phyloP scores from a whole-genome alignment of 1,140 invertebrate species.

The Oncopodura yosiiana region DNA sequence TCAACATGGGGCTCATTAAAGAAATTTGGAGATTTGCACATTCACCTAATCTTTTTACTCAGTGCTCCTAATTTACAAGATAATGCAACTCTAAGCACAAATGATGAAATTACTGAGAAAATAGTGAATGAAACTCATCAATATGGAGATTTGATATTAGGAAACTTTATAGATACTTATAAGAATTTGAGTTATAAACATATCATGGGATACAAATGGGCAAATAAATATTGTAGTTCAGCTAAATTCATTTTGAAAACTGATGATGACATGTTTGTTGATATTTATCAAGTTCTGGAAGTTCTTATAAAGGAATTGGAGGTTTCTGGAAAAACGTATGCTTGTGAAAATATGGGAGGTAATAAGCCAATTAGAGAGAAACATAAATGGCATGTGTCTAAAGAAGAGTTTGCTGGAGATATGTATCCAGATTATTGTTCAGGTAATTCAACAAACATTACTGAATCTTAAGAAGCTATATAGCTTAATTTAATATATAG shows the following conservation, averaged over 20 bases:
- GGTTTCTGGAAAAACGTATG: too few species aligned
- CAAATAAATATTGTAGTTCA: slow-evolving; percentile 38
- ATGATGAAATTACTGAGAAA: too few species aligned
- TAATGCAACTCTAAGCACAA: too few species aligned
- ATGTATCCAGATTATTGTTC: slow-evolving; percentile 15
- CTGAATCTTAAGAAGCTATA: too few species aligned
- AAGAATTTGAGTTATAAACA: slow-evolving; percentile 44
- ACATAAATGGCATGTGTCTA: slow-evolving; percentile 7
- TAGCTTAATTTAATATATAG: too few species aligned
- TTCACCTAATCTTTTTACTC: background rate
- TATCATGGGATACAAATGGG: slow-evolving; percentile 44
- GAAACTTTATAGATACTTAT: slow-evolving; percentile 42
- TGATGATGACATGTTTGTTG: slow-evolving; percentile 47
- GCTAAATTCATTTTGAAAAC: slow-evolving; percentile 43
- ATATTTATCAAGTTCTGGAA: slow-evolving; percentile 44
- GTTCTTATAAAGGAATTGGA: too few species aligned
- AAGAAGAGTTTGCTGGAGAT: slow-evolving; percentile 2
- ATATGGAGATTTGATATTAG: too few species aligned
- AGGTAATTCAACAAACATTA: too few species aligned
- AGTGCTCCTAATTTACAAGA: too few species aligned
- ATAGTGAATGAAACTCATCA: too few species aligned
- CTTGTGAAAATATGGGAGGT: too few species aligned
- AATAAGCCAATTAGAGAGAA: too few species aligned
- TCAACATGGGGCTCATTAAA: background rate
- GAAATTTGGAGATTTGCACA: background rate